Conservation (phyloP, 2,113 vertebrate species). For the Aptenodytes forsteri region DNA sequence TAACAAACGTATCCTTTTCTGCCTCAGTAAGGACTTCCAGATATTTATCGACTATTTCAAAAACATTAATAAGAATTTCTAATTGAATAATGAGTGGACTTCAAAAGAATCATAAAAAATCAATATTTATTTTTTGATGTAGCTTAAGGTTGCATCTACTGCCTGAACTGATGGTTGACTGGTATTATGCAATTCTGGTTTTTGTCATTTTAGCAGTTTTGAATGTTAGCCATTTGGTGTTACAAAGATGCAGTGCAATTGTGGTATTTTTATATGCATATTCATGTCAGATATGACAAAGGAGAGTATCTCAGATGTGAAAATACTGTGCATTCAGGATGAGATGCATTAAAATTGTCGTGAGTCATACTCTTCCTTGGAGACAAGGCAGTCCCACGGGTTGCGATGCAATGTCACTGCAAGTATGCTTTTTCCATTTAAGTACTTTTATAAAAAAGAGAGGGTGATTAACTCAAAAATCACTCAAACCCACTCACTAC, state of each 20-base stretch:
- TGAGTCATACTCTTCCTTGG: conserved; percentile 14
- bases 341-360: background rate
- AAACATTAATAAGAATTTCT: background rate
- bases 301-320: background rate
- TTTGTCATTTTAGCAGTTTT: background rate
- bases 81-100: background rate
- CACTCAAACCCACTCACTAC: background rate
- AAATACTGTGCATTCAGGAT: background rate
- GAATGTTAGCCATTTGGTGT: background rate
- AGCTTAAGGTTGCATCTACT: background rate
- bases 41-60: background rate
- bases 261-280: background rate
- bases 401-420: background rate
- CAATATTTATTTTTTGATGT: background rate
- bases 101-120: background rate
- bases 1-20: background rate
- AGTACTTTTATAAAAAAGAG: background rate
- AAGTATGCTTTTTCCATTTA: background rate
- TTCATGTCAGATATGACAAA: background rate
- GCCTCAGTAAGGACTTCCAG: background rate
- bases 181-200: rapidly evolving
- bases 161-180: background rate
- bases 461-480: background rate
- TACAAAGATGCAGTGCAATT: background rate
- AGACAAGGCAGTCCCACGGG: background rate